A percentile compares a stretch with the other conserved stretches of the same genome.
These are phyloP conservation scores for Trematomus bernacchii DNA, from an alignment of 2,797 vertebrate species.

Conservation along the genomic window DNA sequence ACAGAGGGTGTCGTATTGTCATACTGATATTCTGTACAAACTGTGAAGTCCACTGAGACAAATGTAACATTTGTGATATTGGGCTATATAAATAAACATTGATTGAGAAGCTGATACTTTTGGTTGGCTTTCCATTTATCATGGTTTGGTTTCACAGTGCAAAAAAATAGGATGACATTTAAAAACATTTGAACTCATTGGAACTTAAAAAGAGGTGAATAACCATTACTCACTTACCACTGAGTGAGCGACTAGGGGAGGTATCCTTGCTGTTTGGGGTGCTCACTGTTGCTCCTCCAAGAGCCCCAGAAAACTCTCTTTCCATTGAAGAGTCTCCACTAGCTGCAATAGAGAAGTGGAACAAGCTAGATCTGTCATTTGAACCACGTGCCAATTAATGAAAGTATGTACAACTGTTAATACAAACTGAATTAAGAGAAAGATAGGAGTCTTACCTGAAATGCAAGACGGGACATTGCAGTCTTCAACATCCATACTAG, in stretches of 20 bases:
- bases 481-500: slow-evolving; percentile 96
- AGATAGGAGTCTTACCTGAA: slow-evolving; percentile 85
- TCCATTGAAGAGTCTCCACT: slow-evolving; percentile 97
- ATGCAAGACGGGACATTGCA: slow-evolving; percentile 94
- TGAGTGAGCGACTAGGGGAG: slow-evolving; percentile 94
- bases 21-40: no score
- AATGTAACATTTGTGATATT: no score
- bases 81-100: no score
- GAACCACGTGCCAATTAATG: not conserved
- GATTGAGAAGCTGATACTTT: no score
- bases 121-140: no score
- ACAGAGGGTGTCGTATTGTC: no score
- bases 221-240: slow-evolving; percentile 84
- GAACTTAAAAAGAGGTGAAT: not conserved
- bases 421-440: not conserved
- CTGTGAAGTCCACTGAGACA: no score
- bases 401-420: not conserved
- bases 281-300: slow-evolving; percentile 93
- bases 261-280: slow-evolving; percentile 97
- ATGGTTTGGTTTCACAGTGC: no score
- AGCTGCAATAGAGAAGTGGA: slow-evolving; percentile 79
- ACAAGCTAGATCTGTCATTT: slow-evolving; percentile 1
- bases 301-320: slow-evolving; percentile 93
- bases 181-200: not conserved
- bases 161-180: not conserved